Evolutionary conservation across 2,888 invertebrate genomes (phyloP).

Genomic region (Lasius platythorax): DNA sequence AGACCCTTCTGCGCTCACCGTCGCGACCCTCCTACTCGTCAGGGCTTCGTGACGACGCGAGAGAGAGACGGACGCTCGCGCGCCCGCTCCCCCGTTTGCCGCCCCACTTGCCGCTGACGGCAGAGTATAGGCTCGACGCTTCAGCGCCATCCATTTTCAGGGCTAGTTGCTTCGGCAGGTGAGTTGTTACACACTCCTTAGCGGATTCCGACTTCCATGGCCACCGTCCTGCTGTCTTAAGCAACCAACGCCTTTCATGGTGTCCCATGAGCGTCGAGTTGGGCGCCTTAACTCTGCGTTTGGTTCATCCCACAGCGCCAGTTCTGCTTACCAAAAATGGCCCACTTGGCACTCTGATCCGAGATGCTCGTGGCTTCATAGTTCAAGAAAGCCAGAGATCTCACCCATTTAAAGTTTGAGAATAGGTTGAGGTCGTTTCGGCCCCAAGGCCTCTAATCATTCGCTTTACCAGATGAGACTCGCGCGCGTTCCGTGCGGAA

Average conservation of each 20-base stretch:
- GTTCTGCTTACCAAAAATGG: constrained; percentile 93
- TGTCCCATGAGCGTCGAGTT: no score
- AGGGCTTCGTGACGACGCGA: no score
- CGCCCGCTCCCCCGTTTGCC: no score
- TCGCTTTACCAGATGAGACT: constrained; percentile 63
- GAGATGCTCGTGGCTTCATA: constrained; percentile 68
- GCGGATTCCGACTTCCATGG: constrained; percentile 91
- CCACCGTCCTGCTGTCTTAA: constrained; percentile 87
- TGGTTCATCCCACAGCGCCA: constrained; percentile 91
- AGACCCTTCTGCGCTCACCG: constrained; percentile 86
- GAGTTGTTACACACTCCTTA: constrained; percentile 87
- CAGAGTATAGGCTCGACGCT: constrained; percentile 74
- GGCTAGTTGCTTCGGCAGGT: constrained; percentile 89
- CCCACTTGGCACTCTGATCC: constrained; percentile 90
- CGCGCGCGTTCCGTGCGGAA: constrained; percentile 30
- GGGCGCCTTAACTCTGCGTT: no score
- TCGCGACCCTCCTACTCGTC: constrained; percentile 76
- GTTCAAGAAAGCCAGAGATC: constrained; percentile 79
- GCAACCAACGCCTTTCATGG: no score
- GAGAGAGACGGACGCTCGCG: no score
- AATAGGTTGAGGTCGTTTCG: constrained; percentile 91
- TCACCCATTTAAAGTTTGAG: constrained; percentile 92
- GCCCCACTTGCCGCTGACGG: no score
- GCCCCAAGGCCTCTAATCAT: constrained; percentile 85
- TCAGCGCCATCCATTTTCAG: constrained; percentile 90